Conservation (phyloP, 2,888 invertebrate genomes). For the Epinotia brunnichana region DNA sequence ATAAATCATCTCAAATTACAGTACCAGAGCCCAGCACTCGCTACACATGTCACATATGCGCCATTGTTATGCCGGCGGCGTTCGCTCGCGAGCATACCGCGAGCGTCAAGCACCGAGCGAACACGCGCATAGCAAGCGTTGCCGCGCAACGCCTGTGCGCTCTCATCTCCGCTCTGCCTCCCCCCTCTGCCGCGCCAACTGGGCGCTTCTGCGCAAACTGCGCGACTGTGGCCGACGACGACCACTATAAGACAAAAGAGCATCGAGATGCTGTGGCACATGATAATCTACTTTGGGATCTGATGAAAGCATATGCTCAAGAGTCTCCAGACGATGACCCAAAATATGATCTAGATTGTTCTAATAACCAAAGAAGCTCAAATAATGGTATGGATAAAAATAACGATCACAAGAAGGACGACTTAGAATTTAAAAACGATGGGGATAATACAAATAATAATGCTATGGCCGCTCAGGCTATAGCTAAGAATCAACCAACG, state of each 20-base stretch:
- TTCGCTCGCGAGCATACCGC: conserved; percentile 17
- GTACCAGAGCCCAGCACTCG: not conserved
- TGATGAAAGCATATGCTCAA: conserved; percentile 15
- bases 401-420: not conserved
- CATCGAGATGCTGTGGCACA: conserved; percentile 13
- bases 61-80: conserved; percentile 14
- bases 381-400: not conserved
- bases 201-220: conserved; percentile 9
- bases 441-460: not conserved
- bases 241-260: conserved; percentile 2
- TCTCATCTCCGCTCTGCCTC: not conserved
- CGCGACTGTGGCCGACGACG: not conserved
- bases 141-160: conserved; percentile 23
- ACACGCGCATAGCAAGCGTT: conserved; percentile 23
- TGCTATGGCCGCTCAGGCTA: not conserved
- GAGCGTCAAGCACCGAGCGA: conserved; percentile 26
- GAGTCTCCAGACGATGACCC: not conserved
- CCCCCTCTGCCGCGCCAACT: not conserved
- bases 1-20: conserved; percentile 7
- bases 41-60: conserved; percentile 34
- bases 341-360: not conserved
- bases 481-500: not conserved
- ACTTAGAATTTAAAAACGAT: not conserved
- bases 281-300: conserved; percentile 13
- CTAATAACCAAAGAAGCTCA: not conserved